Evolutionary conservation across 2,797 vertebrate species (phyloP).

Genomic region (Hyperoplus lanceolatus): DNA sequence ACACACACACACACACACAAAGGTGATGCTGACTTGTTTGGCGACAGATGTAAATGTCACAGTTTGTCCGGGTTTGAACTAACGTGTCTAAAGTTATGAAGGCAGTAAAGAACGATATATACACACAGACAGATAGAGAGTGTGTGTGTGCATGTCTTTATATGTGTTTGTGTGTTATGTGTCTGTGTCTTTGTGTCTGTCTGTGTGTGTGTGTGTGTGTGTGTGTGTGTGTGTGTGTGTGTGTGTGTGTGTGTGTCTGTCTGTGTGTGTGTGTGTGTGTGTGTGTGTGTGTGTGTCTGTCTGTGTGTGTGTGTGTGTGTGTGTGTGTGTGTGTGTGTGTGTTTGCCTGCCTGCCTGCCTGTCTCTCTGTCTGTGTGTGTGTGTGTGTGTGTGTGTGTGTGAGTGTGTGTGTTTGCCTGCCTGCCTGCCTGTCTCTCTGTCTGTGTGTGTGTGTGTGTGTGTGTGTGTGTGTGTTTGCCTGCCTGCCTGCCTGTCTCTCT

Average conservation of each 20-base stretch:
- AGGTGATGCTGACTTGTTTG: conserved; percentile 39
- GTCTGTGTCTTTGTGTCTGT: too few relatives aligned
- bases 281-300: neutral
- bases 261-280: neutral
- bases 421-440: too few relatives aligned
- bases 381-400: neutral
- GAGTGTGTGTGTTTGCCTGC: conserved; percentile 14
- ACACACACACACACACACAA: too few relatives aligned
- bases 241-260: neutral
- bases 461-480: neutral
- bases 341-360: neutral
- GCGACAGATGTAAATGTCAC: conserved; percentile 43
- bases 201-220: too few relatives aligned
- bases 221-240: too few relatives aligned
- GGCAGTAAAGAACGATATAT: too few relatives aligned
- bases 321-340: neutral
- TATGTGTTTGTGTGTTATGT: too few relatives aligned
- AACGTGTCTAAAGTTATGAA: conserved; percentile 1
- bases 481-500: too few relatives aligned
- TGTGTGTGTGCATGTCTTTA: too few relatives aligned
- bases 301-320: too few relatives aligned
- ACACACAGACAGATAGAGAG: too few relatives aligned
- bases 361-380: neutral
- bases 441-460: neutral
- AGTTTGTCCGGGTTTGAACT: conserved; percentile 44